Base-by-base conservation (phyloP, 2,113 vertebrate genomes). In the Cricetomys ansorgei region DNA sequence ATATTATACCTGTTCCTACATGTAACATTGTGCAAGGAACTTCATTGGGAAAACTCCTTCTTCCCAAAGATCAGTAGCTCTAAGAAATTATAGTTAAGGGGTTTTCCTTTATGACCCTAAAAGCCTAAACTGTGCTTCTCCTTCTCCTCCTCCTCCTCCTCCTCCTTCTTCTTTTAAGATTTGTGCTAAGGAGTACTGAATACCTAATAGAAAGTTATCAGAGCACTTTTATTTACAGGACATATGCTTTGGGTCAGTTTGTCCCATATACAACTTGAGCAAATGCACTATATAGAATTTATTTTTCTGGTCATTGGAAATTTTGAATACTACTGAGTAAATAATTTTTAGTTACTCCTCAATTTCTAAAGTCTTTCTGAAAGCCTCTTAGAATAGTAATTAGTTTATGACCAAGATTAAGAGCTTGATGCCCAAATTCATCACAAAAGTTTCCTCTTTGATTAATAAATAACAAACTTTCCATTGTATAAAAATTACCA, bases 301-400 rank as follows among this genome's bases (percentile, higher is more conserved):
- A 73, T 59, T 89, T 67, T 84, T 86, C 34, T 91, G 73, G 0
- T 81, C 11, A 53, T 10, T 77, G 15, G 55, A n/a, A 50, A 88
- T 29, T 64, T 83, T 13, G 88, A 75, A 92, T 29, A 62, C 17
- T 65, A 75, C 25, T 64, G 16, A 21, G 43, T 62, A 83, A 87
- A 62, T 75, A 59, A 16, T 83, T 88, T 89, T 73, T 25, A 89
- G 43, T 57, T 73, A 31, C 6, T 64, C 25, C 50, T 75, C 2
- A 1, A 6, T 89, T 87, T 97, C 62, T 76, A 89, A 94, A 94
- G 81, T 85, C 57, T 83, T n/a, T 3, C 40, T 16, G 4, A 23
- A 48, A 83, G 15, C 1, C 1, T 8, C 43, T 17, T 70, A 48
- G 29, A 64, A 4, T 34, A 81, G 45, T 7, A 50, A 81, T 93